A percentile compares a stretch with the other conserved stretches of the same genome.
Conservation (phyloP, 1,140 invertebrate species). For the Dendroctonus ponderosae region DNA sequence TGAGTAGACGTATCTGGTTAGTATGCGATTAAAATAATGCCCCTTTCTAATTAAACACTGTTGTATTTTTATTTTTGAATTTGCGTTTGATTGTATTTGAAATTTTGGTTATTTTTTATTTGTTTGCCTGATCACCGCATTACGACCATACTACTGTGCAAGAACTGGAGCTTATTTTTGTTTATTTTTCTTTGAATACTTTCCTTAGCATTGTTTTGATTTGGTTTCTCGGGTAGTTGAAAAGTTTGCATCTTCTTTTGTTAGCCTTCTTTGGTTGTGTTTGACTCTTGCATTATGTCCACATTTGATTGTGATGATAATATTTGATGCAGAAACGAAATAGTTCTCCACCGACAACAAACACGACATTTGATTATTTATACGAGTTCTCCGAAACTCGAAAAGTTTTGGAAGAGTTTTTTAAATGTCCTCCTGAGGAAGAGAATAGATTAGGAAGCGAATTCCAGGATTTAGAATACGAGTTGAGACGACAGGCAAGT, state of each 20-base stretch:
- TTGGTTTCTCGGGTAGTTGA: neutral
- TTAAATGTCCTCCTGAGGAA: constrained; percentile 69
- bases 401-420: constrained; percentile 89
- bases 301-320: neutral
- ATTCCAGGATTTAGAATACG: constrained; percentile 77
- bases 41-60: too few species aligned
- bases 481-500: constrained; percentile 65
- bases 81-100: too few species aligned
- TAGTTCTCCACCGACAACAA: constrained; percentile 39
- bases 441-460: constrained; percentile 52
- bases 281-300: too few species aligned
- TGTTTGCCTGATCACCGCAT: too few species aligned
- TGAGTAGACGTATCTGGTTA: too few species aligned
- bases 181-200: constrained; percentile 14
- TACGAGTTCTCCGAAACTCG: constrained; percentile 89
- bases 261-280: too few species aligned
- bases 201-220: neutral
- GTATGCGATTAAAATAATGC: too few species aligned
- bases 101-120: too few species aligned
- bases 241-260: too few species aligned
- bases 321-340: constrained; percentile 29
- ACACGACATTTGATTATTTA: constrained; percentile 74
- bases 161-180: neutral
- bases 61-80: too few species aligned
- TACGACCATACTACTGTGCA: too few species aligned